Evolutionary conservation across 2,797 vertebrate genomes (phyloP), one percentile per base, ranked within the genome.

Genomic region (Phrynocephalus vlangalii): DNA sequence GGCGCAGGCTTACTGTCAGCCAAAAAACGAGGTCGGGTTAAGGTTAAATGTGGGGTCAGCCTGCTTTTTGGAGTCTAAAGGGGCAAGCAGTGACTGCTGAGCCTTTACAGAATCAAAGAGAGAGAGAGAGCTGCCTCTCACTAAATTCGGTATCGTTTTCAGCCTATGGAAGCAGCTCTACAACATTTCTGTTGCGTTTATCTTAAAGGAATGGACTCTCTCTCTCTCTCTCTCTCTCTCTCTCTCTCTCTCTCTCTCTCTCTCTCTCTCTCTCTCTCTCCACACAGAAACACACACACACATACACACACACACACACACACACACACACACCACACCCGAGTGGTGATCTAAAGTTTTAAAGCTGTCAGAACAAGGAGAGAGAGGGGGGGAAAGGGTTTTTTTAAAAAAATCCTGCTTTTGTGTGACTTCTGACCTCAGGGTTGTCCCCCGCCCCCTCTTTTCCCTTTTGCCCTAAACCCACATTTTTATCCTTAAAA

Each of bases 1-100:
- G 92, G 87, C 18, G 13, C 68, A 89, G 90, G 89, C 90, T 86
- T 38, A 73, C 82, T 28, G 89, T 90, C 91, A 86, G 95, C 90
- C 89, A 92, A 93, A 60, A 93, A 60, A 24, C 89, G 93, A 93
- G 94, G 95, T 96, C 92, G 84, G 90, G 82, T 52, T 91, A 93
- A 95, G 95, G 95, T 94, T 94, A 94, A 18, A 82, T 87, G 67
- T 87, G 89, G 91, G 95, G 87, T 95, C 94, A 93, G 0, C 84
- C 87, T 84, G 92, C 93, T 93, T 95, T 96, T 93, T 82, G 76
- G 4, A 67, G 92, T 81, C 88, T 92, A 89, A 92, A 96, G 94
- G 92, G 94, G 93, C 95, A 92, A 93, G 92, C 91, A 87, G 84
- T 93, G 94, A 90, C 92, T 88, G 94, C 91, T 91, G 92, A 92